Base-by-base conservation (phyloP, 2,797 vertebrate species). In the Arrhamphus sclerolepis region DNA sequence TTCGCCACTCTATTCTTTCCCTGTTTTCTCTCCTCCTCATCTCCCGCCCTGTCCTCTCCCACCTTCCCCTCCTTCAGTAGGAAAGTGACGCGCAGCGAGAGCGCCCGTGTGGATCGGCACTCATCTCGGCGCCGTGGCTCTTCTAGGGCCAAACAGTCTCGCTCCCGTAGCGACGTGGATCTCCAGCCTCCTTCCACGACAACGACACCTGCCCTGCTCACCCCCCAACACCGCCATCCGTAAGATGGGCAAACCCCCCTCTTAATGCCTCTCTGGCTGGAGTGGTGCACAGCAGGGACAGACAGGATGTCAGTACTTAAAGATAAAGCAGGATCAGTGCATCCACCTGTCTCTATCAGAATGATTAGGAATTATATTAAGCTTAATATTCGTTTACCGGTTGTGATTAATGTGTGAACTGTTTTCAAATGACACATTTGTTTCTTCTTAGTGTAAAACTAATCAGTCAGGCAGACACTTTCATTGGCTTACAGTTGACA, bases 111-210 rank as follows among this genome's bases (percentile, higher is more conserved):
- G 87, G 95, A 95, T 76, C 94, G 94, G 59, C 94, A 94, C 80
- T 90, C 94, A 51, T 93, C 94, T 55, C 93, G 93, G 46, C 94
- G 95, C 42, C 93, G 92, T 59, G 93, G 93, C 80, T 92, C 94
- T 58, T 92, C 94, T 70, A 86, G 93, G 86, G 91, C 83, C 91
- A 95, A 94, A 91, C 93, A 96, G 91, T 94, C 91, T 4, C 94
- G 96, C 62, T 97, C 96, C 86, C 93, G 95, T 87, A 97, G 96
- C 14, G 95, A 96, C 41, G 95, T 97, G 92, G 95, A 97, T 89
- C 93, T 95, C 74, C 94, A 95, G 91, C 93, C 64, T 78, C 94
- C 55, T 20, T 87, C 86, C 74, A 77, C 66, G 19, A 74, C 92
- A 57, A 81, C 91, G 81, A 66, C 92, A 70, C 83, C 89, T 67